A percentile compares a stretch with the other conserved stretches of the same genome.
Conservation (phyloP, 2,113 vertebrate species). For the Poicephalus meyeri region DNA sequence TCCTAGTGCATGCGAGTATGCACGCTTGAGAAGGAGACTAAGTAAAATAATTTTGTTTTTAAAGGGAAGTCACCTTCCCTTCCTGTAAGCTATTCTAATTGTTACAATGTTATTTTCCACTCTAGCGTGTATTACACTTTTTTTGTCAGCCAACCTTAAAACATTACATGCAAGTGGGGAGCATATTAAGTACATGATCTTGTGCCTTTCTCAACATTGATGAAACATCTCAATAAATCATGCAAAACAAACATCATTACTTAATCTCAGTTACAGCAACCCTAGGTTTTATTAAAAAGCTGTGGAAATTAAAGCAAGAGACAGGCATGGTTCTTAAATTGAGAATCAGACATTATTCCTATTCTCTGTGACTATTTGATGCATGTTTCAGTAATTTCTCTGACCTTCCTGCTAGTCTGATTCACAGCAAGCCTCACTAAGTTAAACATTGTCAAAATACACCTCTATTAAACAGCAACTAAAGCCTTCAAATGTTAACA, state of each 20-base stretch:
- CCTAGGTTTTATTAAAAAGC: neutral
- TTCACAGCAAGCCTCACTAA: neutral
- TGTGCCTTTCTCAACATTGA: neutral
- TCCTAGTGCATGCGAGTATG: accelerated
- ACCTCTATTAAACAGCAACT: neutral
- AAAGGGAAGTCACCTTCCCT: neutral
- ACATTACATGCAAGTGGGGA: neutral
- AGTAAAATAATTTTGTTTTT: neutral
- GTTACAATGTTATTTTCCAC: neutral
- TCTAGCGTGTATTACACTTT: neutral
- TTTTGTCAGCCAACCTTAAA: neutral
- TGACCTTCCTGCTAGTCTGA: neutral
- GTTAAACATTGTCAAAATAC: neutral
- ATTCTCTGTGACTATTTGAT: neutral
- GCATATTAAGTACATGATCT: neutral
- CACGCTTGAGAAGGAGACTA: neutral
- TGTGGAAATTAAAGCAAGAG: neutral
- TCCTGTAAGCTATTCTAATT: neutral
- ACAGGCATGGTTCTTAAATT: neutral
- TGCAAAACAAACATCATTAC: neutral
- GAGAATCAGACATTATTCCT: neutral
- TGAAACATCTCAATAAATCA: neutral
- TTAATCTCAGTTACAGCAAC: neutral
- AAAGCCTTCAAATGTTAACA: neutral
- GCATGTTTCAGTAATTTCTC: neutral